Conservation (phyloP, 37 sponge, comb jelly and placozoan species). For the Theonella swinhoei region DNA sequence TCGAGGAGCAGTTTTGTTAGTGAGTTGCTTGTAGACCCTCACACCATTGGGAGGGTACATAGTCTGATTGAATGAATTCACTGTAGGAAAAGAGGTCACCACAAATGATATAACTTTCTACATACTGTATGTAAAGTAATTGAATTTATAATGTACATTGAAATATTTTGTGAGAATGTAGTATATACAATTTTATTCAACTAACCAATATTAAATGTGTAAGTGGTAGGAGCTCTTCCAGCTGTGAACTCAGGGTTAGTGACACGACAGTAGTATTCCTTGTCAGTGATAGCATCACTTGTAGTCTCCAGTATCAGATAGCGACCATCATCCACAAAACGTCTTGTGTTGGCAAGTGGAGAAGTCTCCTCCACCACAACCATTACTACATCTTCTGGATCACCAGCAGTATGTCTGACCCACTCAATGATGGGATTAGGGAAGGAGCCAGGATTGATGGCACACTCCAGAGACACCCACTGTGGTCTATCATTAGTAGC, state of each 20-base stretch:
- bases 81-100: background rate
- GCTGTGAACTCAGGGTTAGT: conserved; percentile 24
- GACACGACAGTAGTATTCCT: conserved; percentile 45
- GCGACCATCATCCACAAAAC: conserved; percentile 26
- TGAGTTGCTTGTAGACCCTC: background rate
- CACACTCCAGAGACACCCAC: conserved; percentile 31
- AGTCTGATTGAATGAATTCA: no score
- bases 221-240: background rate
- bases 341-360: background rate
- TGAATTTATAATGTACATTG: no score
- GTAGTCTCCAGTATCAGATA: conserved; percentile 26
- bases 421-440: conserved; percentile 34
- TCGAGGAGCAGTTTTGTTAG: background rate
- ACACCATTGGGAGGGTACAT: background rate
- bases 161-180: no score
- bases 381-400: background rate
- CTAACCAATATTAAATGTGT: background rate
- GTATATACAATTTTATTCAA: no score
- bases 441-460: background rate
- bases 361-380: background rate
- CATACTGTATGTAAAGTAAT: no score
- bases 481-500: background rate
- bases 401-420: background rate
- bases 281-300: background rate
- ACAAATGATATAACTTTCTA: background rate